These are phyloP conservation scores for Microtus montanus DNA, from an alignment of 2,113 vertebrate genomes.

Conservation along the genomic window DNA sequence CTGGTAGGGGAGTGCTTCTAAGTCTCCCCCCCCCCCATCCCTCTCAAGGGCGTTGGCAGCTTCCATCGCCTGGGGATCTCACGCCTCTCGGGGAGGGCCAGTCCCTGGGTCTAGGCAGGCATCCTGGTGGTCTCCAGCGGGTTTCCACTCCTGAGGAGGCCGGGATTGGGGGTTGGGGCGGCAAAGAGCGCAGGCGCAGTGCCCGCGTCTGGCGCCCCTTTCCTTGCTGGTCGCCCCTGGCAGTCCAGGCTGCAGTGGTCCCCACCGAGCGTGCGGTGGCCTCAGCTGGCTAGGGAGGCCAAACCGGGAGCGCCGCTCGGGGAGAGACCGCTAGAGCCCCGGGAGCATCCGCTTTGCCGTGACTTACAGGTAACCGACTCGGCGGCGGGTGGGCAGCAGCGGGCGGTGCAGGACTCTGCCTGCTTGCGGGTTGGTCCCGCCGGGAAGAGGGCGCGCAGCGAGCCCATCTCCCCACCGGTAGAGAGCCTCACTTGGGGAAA, in stretches of 20 bases:
- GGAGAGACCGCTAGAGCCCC: background rate
- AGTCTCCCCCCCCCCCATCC: background rate
- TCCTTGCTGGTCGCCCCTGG: background rate
- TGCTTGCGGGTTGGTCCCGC: background rate
- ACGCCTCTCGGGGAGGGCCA: too few relatives aligned
- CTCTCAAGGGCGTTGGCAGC: background rate
- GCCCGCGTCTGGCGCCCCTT: slow-evolving; percentile 27
- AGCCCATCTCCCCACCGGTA: background rate
- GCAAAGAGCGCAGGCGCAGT: slow-evolving; percentile 75
- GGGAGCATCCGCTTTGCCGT: background rate
- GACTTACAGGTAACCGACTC: slow-evolving; percentile 53
- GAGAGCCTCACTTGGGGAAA: background rate
- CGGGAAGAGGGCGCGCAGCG: too few relatives aligned
- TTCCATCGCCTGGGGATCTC: background rate
- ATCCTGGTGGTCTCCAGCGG: background rate
- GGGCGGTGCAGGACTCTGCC: background rate
- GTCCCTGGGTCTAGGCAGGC: background rate
- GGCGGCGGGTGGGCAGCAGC: background rate
- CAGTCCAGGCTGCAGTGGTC: background rate
- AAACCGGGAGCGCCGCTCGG: background rate
- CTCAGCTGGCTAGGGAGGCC: background rate
- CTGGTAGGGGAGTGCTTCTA: background rate
- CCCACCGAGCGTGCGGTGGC: background rate
- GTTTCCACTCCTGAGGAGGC: background rate
- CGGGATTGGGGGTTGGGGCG: background rate